Conservation (phyloP, 2,888 invertebrate species). For the Lasius platythorax region DNA sequence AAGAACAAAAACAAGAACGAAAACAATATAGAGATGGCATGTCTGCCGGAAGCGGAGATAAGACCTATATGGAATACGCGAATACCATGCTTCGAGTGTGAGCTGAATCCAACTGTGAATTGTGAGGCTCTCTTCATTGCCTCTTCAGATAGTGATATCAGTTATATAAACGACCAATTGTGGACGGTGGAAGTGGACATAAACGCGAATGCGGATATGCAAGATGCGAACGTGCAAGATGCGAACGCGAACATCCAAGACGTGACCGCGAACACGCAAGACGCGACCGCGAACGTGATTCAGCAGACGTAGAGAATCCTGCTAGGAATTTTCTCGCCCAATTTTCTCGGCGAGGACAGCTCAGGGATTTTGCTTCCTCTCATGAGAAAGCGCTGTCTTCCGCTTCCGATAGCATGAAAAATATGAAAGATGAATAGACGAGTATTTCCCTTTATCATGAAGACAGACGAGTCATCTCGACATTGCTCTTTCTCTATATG, state of each 20-base stretch:
- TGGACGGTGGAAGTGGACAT: too few species aligned
- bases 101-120: too few species aligned
- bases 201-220: too few species aligned
- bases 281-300: not conserved
- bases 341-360: not conserved
- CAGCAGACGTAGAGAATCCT: not conserved
- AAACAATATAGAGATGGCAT: too few species aligned
- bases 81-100: too few species aligned
- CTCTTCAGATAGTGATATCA: not conserved
- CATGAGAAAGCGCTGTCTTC: not conserved
- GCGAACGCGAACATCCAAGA: not conserved
- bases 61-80: too few species aligned
- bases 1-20: too few species aligned
- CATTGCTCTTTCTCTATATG: not conserved
- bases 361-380: constrained; percentile 26
- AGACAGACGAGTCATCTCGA: not conserved
- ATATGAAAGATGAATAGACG: not conserved
- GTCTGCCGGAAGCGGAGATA: too few species aligned
- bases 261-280: not conserved
- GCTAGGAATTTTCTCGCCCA: not conserved
- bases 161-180: too few species aligned
- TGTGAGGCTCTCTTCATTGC: too few species aligned
- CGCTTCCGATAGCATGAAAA: not conserved
- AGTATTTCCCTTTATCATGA: not conserved
- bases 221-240: not conserved